Evolutionary conservation across 2,113 vertebrate species (phyloP).

Genomic region (Equus przewalskii): DNA sequence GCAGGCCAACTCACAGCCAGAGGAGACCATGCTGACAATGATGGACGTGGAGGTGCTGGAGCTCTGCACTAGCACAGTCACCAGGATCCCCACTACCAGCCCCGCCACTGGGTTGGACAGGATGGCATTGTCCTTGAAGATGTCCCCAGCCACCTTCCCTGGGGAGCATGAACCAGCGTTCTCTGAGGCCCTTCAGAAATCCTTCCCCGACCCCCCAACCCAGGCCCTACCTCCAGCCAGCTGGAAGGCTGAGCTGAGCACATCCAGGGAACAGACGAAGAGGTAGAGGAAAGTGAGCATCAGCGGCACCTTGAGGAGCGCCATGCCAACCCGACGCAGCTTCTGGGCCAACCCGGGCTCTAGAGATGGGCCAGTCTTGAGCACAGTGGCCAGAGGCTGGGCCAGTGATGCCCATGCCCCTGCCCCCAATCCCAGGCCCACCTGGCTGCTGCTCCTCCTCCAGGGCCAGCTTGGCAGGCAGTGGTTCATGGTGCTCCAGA

Average conservation of each 20-base stretch:
- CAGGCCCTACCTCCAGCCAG: slow-evolving; percentile 92
- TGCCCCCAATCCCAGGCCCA: slow-evolving; percentile 65
- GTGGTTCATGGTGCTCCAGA: slow-evolving; percentile 81
- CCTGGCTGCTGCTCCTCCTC: slow-evolving; percentile 88
- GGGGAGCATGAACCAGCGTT: neutral
- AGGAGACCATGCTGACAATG: slow-evolving; percentile 96
- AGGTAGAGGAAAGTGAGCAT: slow-evolving; percentile 94
- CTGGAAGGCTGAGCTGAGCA: slow-evolving; percentile 97
- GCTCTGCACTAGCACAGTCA: slow-evolving; percentile 96
- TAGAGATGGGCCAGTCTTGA: neutral
- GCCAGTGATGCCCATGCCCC: neutral
- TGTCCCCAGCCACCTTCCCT: slow-evolving; percentile 96
- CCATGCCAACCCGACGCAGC: slow-evolving; percentile 64
- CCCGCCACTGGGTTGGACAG: slow-evolving; percentile 95
- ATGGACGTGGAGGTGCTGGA: slow-evolving; percentile 97
- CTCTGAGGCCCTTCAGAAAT: neutral
- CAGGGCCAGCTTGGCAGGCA: slow-evolving; percentile 77
- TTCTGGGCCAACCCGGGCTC: slow-evolving; percentile 19
- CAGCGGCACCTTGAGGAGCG: slow-evolving; percentile 91
- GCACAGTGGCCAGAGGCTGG: neutral
- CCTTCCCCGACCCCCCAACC: neutral
- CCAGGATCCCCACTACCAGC: slow-evolving; percentile 95
- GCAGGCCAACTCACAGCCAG: slow-evolving; percentile 91
- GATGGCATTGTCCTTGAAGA: slow-evolving; percentile 95
- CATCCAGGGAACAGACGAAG: slow-evolving; percentile 96